phyloP scores from a whole-genome alignment of 1,140 invertebrate species.

The Kradibia gibbosae region DNA sequence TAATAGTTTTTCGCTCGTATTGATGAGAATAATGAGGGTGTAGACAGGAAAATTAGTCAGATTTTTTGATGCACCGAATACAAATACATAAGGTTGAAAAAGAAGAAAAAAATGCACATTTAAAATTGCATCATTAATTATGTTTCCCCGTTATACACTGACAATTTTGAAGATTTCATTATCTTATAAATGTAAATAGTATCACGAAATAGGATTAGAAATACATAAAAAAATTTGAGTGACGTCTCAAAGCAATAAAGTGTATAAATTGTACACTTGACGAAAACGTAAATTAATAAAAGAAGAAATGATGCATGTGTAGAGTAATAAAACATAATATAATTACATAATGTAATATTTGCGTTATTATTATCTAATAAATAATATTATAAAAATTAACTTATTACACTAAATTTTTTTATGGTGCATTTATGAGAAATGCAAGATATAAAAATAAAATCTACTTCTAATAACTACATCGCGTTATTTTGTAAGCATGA shows the following conservation, averaged over 20 bases:
- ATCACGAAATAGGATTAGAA: background rate
- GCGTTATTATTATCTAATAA: background rate
- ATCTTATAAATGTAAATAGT: constrained; percentile 25
- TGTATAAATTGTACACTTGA: background rate
- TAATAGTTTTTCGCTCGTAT: too few species aligned
- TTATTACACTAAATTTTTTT: background rate
- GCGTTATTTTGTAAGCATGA: background rate
- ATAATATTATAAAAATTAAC: background rate
- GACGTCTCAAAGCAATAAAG: constrained; percentile 8
- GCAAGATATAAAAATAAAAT: background rate
- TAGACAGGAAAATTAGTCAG: too few species aligned
- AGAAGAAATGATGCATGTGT: too few species aligned
- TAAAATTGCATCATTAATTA: too few species aligned
- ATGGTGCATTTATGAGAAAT: background rate
- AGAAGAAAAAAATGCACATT: too few species aligned
- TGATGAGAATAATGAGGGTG: too few species aligned
- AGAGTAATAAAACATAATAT: background rate
- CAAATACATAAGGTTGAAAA: too few species aligned
- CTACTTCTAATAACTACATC: background rate
- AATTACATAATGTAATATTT: background rate
- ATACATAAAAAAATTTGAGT: too few species aligned
- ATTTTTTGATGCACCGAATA: too few species aligned
- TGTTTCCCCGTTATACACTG: background rate
- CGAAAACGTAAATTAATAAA: constrained; percentile 22
- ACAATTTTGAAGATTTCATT: constrained; percentile 6